A percentile compares a stretch with the other conserved stretches of the same genome.
Conservation (phyloP, 2,113 vertebrate genomes). For the Thymallus thymallus region DNA sequence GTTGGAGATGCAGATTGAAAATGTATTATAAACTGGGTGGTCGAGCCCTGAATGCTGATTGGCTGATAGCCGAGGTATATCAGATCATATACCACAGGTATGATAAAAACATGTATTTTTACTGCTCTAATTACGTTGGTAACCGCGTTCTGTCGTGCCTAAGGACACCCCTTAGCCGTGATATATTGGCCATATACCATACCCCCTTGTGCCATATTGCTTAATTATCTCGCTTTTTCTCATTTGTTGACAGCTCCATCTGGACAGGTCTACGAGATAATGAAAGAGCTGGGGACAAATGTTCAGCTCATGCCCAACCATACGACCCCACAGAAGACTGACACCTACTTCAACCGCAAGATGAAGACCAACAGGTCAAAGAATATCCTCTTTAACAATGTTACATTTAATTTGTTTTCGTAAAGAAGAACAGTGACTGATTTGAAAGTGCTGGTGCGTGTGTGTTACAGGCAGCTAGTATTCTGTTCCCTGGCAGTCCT, state of each 20-base stretch:
- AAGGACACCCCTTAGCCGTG: too few species aligned
- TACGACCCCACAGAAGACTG: conserved; percentile 88
- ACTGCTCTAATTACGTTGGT: too few species aligned
- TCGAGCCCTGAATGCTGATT: too few species aligned
- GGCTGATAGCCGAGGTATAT: too few species aligned
- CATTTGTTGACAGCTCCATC: conserved; percentile 58
- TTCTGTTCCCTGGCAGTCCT: conserved; percentile 89
- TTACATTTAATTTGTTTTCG: background rate
- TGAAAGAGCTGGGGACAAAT: conserved; percentile 91
- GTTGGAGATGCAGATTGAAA: too few species aligned
- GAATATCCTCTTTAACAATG: background rate
- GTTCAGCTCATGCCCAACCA: conserved; percentile 93
- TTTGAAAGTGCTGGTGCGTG: background rate
- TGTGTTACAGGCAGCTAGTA: conserved; percentile 84
- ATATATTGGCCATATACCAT: too few species aligned
- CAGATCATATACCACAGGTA: too few species aligned
- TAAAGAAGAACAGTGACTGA: background rate
- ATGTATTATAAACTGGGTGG: too few species aligned
- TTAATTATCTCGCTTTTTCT: conserved; percentile 5
- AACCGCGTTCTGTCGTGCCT: too few species aligned
- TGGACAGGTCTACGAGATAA: conserved; percentile 77
- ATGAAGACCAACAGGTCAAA: conserved; percentile 97
- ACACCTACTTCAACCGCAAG: conserved; percentile 97
- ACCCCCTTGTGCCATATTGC: too few species aligned
- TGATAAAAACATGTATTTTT: too few species aligned